Percentiles rank a stretch among this genome's conserved stretches.
Evolutionary conservation across 2,888 invertebrate genomes (phyloP).

Genomic region (Pristionchus fissidentatus): DNA sequence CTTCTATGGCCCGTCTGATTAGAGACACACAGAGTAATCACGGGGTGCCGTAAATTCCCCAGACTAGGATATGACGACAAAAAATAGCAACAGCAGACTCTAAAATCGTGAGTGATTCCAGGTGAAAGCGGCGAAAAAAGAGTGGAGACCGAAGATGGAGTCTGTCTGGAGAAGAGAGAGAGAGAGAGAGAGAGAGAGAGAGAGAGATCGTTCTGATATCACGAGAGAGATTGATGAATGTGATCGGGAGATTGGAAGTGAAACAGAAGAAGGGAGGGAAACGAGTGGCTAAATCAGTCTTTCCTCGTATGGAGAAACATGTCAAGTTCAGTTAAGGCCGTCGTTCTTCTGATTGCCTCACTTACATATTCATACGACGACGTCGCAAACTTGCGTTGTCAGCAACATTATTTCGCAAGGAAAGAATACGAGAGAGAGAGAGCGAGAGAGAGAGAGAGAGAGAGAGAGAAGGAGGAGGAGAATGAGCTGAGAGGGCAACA

Average conservation of each 20-base stretch:
- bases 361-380: not conserved
- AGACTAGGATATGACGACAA: not conserved
- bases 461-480: not conserved
- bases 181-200: not conserved
- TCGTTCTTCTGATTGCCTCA: not conserved
- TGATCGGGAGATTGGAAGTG: not conserved
- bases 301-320: too few relatives aligned
- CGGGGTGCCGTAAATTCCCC: not conserved
- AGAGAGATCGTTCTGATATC: not conserved
- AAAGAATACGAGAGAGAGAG: not conserved
- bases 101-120: not conserved
- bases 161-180: not conserved
- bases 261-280: not conserved
- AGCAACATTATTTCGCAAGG: not conserved
- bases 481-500: not conserved
- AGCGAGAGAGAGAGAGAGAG: slow-evolving; percentile 11
- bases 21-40: not conserved
- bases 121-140: slow-evolving; percentile 12
- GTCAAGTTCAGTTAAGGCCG: too few relatives aligned
- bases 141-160: not conserved
- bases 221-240: not conserved
- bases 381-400: not conserved
- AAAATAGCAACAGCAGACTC: not conserved
- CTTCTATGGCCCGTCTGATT: not conserved
- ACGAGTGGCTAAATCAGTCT: too few relatives aligned